Percentiles rank a stretch among this genome's conserved stretches.
These are phyloP conservation scores for Helogale parvula DNA, from an alignment of 2,113 vertebrate species.

Conservation along the genomic window DNA sequence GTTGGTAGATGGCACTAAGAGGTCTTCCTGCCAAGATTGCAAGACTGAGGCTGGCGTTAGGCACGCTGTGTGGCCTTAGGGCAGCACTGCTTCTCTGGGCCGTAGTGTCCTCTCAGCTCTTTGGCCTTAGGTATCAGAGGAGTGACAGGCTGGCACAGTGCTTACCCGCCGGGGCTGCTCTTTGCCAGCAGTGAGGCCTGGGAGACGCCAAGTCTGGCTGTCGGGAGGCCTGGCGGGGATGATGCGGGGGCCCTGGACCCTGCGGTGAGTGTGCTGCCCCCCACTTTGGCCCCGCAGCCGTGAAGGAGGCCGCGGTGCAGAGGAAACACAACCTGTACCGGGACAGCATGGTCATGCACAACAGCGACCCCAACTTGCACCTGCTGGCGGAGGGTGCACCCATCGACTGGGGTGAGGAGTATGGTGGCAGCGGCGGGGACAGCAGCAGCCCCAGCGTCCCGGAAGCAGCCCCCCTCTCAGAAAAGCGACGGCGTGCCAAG, in stretches of 20 bases:
- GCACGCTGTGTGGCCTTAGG: not conserved
- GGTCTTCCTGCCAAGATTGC: too few species aligned
- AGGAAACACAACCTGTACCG: constrained; percentile 96
- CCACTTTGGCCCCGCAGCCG: constrained; percentile 84
- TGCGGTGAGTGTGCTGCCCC: fast-evolving
- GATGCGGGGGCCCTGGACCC: not conserved
- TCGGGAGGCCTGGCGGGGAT: not conserved
- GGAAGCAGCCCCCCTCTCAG: constrained; percentile 50
- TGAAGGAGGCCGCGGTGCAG: constrained; percentile 97
- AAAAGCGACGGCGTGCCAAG: constrained; percentile 86
- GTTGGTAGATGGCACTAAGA: fast-evolving
- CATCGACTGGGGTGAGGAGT: constrained; percentile 92
- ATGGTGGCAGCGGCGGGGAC: not conserved
- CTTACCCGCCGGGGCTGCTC: not conserved
- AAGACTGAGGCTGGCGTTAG: fast-evolving
- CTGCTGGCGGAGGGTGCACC: constrained; percentile 87
- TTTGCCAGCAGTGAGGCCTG: not conserved
- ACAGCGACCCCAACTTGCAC: constrained; percentile 96
- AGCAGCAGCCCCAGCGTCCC: constrained; percentile 8
- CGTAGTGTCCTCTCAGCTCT: not conserved
- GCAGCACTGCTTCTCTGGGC: fast-evolving
- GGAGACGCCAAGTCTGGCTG: fast-evolving
- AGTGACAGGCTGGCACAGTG: not conserved
- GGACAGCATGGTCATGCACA: constrained; percentile 95
- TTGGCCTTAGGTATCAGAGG: not conserved